Evolutionary conservation across 2,888 invertebrate genomes (phyloP).

Genomic region (Melolontha melolontha): DNA sequence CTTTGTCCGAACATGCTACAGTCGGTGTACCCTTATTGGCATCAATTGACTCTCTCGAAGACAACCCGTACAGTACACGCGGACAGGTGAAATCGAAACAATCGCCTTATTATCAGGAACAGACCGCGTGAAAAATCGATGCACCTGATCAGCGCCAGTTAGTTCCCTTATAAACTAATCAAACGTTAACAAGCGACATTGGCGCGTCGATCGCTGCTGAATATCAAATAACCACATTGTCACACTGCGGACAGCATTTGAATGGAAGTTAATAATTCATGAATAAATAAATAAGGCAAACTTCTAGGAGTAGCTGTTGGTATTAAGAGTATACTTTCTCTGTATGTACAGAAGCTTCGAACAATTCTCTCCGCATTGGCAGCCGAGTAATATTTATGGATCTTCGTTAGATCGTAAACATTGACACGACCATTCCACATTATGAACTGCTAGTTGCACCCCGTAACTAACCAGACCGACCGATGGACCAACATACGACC

Average conservation of each 20-base stretch:
- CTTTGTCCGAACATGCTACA: too few relatives aligned
- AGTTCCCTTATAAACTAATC: slow-evolving; percentile 57
- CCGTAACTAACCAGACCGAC: slow-evolving; percentile 61
- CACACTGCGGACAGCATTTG: slow-evolving; percentile 55
- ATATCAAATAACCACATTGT: slow-evolving; percentile 59
- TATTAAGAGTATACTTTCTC: slow-evolving; percentile 53
- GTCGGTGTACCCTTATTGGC: slow-evolving; percentile 23
- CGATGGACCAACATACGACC: slow-evolving; percentile 35
- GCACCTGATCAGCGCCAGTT: slow-evolving; percentile 46
- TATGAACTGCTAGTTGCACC: slow-evolving; percentile 62
- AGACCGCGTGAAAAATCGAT: slow-evolving; percentile 47
- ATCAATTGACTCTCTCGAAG: slow-evolving; percentile 1
- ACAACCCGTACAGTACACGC: slow-evolving; percentile 25
- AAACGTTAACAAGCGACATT: slow-evolving; percentile 56
- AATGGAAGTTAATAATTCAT: slow-evolving; percentile 59
- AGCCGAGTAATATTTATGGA: slow-evolving; percentile 58
- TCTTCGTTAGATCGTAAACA: slow-evolving; percentile 63
- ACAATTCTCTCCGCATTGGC: slow-evolving; percentile 49
- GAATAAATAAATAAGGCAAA: slow-evolving; percentile 61
- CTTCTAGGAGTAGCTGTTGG: slow-evolving; percentile 34
- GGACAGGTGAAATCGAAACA: slow-evolving; percentile 42
- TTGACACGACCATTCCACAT: slow-evolving; percentile 60
- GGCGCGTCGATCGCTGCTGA: slow-evolving; percentile 54
- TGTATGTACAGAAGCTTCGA: slow-evolving; percentile 19
- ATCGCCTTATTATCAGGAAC: slow-evolving; percentile 46